Conservation (phyloP, 2,888 invertebrate species). For the Metellina segmentata region DNA sequence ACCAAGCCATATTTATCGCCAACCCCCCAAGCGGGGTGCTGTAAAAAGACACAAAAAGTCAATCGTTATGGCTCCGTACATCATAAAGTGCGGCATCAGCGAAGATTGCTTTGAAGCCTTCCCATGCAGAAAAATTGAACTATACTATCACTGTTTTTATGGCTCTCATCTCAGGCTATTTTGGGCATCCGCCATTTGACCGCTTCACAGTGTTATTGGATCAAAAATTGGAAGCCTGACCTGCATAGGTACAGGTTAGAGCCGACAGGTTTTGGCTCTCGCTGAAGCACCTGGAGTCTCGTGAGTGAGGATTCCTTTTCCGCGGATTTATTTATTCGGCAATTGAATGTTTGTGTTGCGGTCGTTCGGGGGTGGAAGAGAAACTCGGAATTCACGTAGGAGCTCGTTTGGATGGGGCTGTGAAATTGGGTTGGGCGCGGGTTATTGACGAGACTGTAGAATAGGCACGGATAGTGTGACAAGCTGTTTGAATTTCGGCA, state of each 20-base stretch:
- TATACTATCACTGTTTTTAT: slow-evolving; percentile 49
- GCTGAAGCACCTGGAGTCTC: too few species aligned
- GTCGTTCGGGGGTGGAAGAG: too few species aligned
- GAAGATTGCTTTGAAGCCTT: slow-evolving; percentile 57
- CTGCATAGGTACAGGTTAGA: not conserved
- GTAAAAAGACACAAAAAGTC: slow-evolving; percentile 28
- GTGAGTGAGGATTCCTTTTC: too few species aligned
- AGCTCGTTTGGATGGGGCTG: too few species aligned
- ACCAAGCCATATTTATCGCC: slow-evolving; percentile 13
- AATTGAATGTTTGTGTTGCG: too few species aligned
- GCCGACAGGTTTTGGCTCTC: too few species aligned
- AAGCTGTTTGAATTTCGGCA: too few species aligned
- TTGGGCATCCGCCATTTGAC: slow-evolving; percentile 45
- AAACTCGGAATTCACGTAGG: too few species aligned
- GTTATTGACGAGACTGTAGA: too few species aligned
- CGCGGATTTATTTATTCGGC: too few species aligned
- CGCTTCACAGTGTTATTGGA: slow-evolving; percentile 56
- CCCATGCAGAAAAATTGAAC: slow-evolving; percentile 41
- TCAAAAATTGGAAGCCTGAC: slow-evolving; percentile 53
- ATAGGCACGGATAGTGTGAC: too few species aligned
- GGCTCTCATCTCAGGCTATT: slow-evolving; percentile 55
- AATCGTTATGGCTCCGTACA: slow-evolving; percentile 60
- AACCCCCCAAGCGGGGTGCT: slow-evolving; percentile 5
- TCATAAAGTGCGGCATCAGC: slow-evolving; percentile 66
- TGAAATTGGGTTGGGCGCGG: too few species aligned